These are phyloP conservation scores for Artemia sp. DNA, from an alignment of 2,888 invertebrate genomes.

Conservation along the genomic window DNA sequence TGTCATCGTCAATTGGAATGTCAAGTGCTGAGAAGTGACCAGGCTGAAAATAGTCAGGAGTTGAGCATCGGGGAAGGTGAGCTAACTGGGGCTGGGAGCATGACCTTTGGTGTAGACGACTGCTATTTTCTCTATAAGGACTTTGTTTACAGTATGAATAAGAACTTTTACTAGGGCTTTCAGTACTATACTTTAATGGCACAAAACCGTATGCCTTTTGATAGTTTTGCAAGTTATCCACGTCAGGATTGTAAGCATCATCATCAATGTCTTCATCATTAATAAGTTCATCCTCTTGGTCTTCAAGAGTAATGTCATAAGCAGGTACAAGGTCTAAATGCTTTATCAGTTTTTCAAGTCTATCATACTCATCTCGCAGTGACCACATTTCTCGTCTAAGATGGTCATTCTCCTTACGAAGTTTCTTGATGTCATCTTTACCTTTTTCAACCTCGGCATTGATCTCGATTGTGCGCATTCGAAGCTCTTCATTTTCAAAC, in stretches of 20 bases:
- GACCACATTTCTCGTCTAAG: slow-evolving; percentile 70
- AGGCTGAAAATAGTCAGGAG: slow-evolving; percentile 12
- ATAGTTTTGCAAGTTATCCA: slow-evolving; percentile 25
- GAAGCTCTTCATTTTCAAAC: slow-evolving; percentile 78
- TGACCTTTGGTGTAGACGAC: slow-evolving; percentile 7
- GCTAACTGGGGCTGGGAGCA: slow-evolving; percentile 16
- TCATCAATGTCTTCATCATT: not conserved
- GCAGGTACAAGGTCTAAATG: slow-evolving; percentile 30
- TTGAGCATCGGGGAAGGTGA: not conserved
- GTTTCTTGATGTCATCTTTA: slow-evolving; percentile 71
- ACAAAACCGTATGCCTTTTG: slow-evolving; percentile 25
- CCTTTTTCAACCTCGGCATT: slow-evolving; percentile 83
- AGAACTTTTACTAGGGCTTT: slow-evolving; percentile 1
- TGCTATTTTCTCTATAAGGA: slow-evolving; percentile 12
- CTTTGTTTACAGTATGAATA: not conserved
- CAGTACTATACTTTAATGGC: slow-evolving; percentile 18
- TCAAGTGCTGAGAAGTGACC: slow-evolving; percentile 11
- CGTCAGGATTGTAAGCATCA: slow-evolving; percentile 21
- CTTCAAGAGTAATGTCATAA: slow-evolving; percentile 23
- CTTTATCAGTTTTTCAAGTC: slow-evolving; percentile 57
- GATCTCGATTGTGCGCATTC: slow-evolving; percentile 72
- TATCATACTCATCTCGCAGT: slow-evolving; percentile 70
- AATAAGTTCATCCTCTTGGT: slow-evolving; percentile 19
- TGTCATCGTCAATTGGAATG: not conserved
- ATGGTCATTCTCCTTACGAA: slow-evolving; percentile 71